Evolutionary conservation across 2,113 vertebrate genomes (phyloP).

Genomic region (Passer montanus): DNA sequence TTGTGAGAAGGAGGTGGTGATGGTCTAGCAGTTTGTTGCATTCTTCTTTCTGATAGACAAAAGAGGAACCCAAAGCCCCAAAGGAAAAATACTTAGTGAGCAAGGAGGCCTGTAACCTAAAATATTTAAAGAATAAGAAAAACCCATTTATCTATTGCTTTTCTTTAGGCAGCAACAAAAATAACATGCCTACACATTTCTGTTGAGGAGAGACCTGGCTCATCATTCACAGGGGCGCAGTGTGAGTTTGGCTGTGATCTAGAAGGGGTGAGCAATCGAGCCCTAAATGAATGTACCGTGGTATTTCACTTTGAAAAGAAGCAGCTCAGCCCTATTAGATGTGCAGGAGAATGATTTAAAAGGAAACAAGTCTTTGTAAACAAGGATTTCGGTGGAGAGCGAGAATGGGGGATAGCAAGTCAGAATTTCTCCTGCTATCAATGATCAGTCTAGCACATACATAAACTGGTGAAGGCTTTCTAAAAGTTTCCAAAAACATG

Average conservation of each 20-base stretch:
- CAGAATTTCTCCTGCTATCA: slow-evolving; percentile 27
- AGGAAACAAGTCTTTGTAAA: slow-evolving; percentile 17
- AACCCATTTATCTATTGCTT: not conserved
- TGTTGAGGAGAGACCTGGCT: not conserved
- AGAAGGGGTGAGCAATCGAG: not conserved
- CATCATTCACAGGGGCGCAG: not conserved
- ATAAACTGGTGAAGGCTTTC: not conserved
- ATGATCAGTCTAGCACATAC: not conserved
- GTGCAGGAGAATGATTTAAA: slow-evolving; percentile 8
- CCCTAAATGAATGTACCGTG: slow-evolving; percentile 2
- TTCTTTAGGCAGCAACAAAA: not conserved
- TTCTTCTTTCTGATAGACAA: slow-evolving; percentile 45
- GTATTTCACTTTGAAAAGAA: slow-evolving; percentile 10
- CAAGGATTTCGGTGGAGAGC: not conserved
- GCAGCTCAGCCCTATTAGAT: not conserved
- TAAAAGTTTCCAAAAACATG: not conserved
- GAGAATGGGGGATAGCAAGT: not conserved
- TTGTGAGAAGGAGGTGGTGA: slow-evolving; percentile 32
- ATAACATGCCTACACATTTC: not conserved
- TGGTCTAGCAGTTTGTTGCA: slow-evolving; percentile 50
- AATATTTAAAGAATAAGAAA: not conserved
- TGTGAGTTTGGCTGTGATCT: not conserved
- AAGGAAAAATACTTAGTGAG: slow-evolving; percentile 7
- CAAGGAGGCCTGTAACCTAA: not conserved
- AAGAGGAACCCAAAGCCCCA: slow-evolving; percentile 35